Base-by-base conservation (phyloP, 2,888 invertebrate genomes). In the Leptopilina myrica region DNA sequence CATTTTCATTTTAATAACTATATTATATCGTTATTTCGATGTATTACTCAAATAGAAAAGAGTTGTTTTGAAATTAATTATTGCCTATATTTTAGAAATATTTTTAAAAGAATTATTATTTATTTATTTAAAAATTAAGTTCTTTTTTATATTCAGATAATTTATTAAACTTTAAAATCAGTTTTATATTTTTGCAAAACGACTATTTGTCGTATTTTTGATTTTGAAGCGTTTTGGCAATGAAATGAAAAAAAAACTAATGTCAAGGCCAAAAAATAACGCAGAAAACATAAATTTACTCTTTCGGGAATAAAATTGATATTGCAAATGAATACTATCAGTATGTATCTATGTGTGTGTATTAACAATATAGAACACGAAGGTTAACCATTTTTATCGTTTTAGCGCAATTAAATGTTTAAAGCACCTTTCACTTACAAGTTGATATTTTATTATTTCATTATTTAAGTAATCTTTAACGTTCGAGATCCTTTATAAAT, bases 191-290 rank as follows among this genome's bases (percentile, higher is more conserved):
- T 49, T 11, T 49, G 43, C 2, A 49, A 49, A 8, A 62, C 6
- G n/a, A 59, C 8, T 14, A 2, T n/a, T 59, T 62, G 1, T 62
- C 2, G 14, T 33, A 20, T 12, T 33, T 33, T 64, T 64, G 6
- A 33, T 12, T 33, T 33, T 33, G 33, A 33, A 33, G 33, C 40
- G 33, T 26, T 33, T 64, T 64, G 64, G 64, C 64, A 64, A 33
- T 5, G 33, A 64, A 33, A 33, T 12, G 40, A 0, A 49, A 46
- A 46, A 46, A 49, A 49, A 49, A 49, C 33, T 40, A 64, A 26
- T 64, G 64, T 64, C 64, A 64, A 40, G 64, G 64, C 12, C 26
- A 64, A 64, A 64, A 64, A 64, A 64, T 26, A 40, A 33, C 12
- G 64, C 33, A 64, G 64, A 33, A 12, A 64, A 20, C 40, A 20